Base-by-base conservation (phyloP, 1,140 invertebrate genomes). In the Branchinecta lindahli region DNA sequence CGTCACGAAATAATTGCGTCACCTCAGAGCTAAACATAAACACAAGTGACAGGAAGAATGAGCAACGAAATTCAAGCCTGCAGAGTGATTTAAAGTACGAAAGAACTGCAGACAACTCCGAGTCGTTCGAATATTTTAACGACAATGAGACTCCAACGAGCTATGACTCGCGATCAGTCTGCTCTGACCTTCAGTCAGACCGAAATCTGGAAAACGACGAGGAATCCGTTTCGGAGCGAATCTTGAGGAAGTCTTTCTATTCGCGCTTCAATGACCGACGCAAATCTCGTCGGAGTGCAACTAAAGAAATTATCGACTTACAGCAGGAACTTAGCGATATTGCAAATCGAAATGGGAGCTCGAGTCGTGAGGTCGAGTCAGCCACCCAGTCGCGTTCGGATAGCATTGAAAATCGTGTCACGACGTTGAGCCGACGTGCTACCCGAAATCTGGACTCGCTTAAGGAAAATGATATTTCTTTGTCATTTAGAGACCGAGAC, bases 181-280 rank as follows among this genome's bases (percentile, higher is more conserved):
- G 84, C 73, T 87, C 86, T 0, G 84, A 84, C 75, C 79, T 80
- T 65, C 52, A 61, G 52, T 77, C 79, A 46, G 77, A 76, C 46
- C 46, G 69, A 33, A 67, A 44, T 7, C 7, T 44, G 66, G 68
- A 71, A 15, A 8, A 85, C 82, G 65, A 82, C 81, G 68, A 84
- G 79, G 89, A 91, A 75, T 88, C 87, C 46, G 86, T 93, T 10
- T 86, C 87, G 46, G 91, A 94, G 75, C 82, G 91, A 73, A 94
- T 94, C 72, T 82, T 88, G 73, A 82, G 91, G 20, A 91, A 91
- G 77, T 92, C 90, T 77, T 94, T 91, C 78, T 94, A 92, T 75
- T 87, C 86, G 7, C 83, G 90, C 70, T 93, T 93, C 75, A 92
- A 93, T 75, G 75, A 79, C 69, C 45, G 73, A 72, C 65, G 46